Base-by-base conservation (phyloP, 2,113 vertebrate species). In the Tetrax tetrax region DNA sequence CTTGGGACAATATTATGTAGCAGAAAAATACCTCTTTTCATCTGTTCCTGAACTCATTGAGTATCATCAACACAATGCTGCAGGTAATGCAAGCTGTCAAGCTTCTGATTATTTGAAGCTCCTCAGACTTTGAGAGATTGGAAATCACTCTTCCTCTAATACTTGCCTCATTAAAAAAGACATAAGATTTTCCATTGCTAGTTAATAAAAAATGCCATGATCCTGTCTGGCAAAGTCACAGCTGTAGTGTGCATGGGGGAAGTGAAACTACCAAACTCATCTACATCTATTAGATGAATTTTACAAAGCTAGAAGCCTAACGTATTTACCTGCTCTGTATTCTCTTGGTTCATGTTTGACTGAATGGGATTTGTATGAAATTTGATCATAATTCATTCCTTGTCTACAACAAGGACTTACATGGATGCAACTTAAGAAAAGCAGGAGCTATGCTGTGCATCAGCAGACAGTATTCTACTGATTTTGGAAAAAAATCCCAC, bases 11-110 rank as follows among this genome's bases (percentile, higher is more conserved):
- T 99, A 97, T 94, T 99, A 97, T 12, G 85, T 99, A 91, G 98
- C 98, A 33, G 98, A 99, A 69, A 98, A 97, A 89, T 97, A 99
- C 28, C 76, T 97, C 31, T 99, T 99, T 87, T 95, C 31, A 59
- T 98, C 98, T 15, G 92, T 99, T 37, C 98, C 98, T 20, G 98
- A 99, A 4, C 87, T 99, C 70, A 98, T 99, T 4, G 83, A 97
- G 70, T 99, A 99, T 94, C 99, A 99, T 82, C 97, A 98, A 72
- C 98, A 99, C 97, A 99, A 99, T 8, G 99, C 99, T 18, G 99
- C 98, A 75, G 98, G 98, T 99, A 97, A 96, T 56, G 24, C 19
- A 43, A 77, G 41, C 18, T 69, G 31, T 16, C 43, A 43, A 0
- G 2, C 18, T 60, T 87, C 81, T 47, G 54, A 61, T 33, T 28